Evolutionary conservation across 2,113 vertebrate genomes (phyloP).

Genomic region (Calidris pugnax): DNA sequence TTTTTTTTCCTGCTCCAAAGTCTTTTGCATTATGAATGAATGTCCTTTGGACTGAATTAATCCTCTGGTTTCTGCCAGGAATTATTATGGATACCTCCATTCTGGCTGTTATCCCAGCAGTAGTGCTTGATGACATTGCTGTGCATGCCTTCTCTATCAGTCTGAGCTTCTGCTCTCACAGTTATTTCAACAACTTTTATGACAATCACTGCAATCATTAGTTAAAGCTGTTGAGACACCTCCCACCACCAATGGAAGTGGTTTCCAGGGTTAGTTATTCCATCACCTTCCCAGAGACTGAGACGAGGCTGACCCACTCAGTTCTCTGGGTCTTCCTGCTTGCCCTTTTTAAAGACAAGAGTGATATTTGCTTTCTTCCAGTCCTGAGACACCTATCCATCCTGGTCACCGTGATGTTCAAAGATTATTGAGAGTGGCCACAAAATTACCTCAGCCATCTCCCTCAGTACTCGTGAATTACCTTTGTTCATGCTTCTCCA

Average conservation of each 20-base stretch:
- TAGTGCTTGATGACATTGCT: neutral
- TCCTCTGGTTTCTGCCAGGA: neutral
- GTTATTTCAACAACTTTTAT: neutral
- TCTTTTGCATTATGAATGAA: slow-evolving; percentile 42
- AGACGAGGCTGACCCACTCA: neutral
- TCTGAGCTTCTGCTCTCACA: neutral
- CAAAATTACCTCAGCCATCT: neutral
- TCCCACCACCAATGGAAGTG: neutral
- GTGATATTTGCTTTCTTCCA: neutral
- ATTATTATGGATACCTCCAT: neutral
- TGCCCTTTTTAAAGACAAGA: neutral
- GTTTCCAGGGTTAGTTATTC: neutral
- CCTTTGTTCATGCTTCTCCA: neutral
- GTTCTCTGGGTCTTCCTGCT: neutral
- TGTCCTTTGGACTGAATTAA: neutral
- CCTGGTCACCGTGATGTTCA: neutral
- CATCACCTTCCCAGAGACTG: neutral
- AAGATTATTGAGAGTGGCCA: neutral
- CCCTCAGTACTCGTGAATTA: neutral
- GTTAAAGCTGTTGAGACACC: neutral
- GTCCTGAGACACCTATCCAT: neutral
- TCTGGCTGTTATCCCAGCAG: slow-evolving; percentile 14
- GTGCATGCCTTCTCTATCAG: neutral
- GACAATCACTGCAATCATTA: neutral
- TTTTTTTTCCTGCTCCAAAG: neutral